Evolutionary conservation across 2,888 invertebrate species (phyloP), one percentile per base, ranked within the genome.

Genomic region (Homarus gammarus): DNA sequence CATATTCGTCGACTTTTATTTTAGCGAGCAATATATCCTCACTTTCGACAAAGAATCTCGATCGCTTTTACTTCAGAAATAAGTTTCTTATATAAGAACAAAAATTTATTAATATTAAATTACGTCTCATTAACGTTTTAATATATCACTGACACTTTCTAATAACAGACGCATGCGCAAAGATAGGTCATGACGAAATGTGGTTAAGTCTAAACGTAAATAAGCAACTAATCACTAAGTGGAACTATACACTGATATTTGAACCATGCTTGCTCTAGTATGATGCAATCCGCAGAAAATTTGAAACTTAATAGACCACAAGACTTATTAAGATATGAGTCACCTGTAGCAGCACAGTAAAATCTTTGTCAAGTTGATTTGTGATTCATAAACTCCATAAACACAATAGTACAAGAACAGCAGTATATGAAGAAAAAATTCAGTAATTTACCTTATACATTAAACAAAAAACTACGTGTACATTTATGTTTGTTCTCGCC

Each of bases 121-220:
- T 3, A 72, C 1, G 22, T 12, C 2, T 3, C 8, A 36, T 8
- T 27, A 61, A 64, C 5, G 36, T 2, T 73, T 2, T 15, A 22
- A 15, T 22, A 40, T 27, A 75, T 2, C n/a, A 10, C n/a, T 56
- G 27, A 33, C 38, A 79, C 79, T 64, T 84, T 75, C 75, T 84
- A 84, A 33, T 31, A n/a, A 40, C 8, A 36, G 51, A 79, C 86
- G 79, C 86, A 86, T 86, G 86, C 86, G 86, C 86, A 86, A 64
- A 72, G 70, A n/a, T 31, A 49, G 61, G 68, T 70, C 79, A 79
- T 79, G 86, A 78, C 79, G 79, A 86, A 86, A 86, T 86, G 56
- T 79, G 86, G 61, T 75, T 75, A 75, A 86, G 79, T 70, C 38
- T 79, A 79, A 79, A 70, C 79, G 79, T 86, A 84, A 84, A 64